Base-by-base conservation (phyloP, 2,113 vertebrate species). In the Pollachius pollachius region DNA sequence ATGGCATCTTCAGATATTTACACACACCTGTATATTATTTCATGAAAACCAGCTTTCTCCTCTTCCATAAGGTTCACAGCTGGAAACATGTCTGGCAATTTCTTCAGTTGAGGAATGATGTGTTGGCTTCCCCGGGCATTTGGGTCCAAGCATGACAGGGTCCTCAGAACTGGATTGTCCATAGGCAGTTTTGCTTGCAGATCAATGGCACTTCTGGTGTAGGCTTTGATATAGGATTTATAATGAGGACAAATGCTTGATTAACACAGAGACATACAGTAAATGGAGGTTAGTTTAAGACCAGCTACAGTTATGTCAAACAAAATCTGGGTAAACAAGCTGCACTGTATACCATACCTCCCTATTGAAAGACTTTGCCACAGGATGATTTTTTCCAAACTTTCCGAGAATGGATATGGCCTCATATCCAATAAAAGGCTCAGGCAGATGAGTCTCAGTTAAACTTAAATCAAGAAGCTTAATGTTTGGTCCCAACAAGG, bases 101-200 rank as follows among this genome's bases (percentile, higher is more conserved):
- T 59, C 16, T 13, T 13, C 13, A 59, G 57, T 1, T 59, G 57
- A 59, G 57, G 68, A 72, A 72, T 30, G 52, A 67, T 61, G 54
- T 66, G 63, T 41, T 72, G 70, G n/a, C 64, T 60, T 65, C 70
- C 21, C 21, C 21, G 21, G 21, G 21, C 21, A 23, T 23, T 23
- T 15, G 70, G 70, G 27, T 72, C 70, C 23, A 72, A 72, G 62
- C 52, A 71, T 71, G 70, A 71, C 62, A 71, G 52, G 13, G 70
- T 65, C 62, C 70, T 72, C 15, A 65, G 70, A 21, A 37, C 41
- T 72, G 70, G 54, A 65, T 19, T 72, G 70, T 59, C 70, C 27
- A 72, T 62, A 59, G 70, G 70, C 56, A 72, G 70, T 41, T 72
- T 72, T 65, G 63, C 34, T 65, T 72, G 52, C 18, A 72, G 70